Base-by-base conservation (phyloP, 2,888 invertebrate genomes). In the Chydorus sphaericus region DNA sequence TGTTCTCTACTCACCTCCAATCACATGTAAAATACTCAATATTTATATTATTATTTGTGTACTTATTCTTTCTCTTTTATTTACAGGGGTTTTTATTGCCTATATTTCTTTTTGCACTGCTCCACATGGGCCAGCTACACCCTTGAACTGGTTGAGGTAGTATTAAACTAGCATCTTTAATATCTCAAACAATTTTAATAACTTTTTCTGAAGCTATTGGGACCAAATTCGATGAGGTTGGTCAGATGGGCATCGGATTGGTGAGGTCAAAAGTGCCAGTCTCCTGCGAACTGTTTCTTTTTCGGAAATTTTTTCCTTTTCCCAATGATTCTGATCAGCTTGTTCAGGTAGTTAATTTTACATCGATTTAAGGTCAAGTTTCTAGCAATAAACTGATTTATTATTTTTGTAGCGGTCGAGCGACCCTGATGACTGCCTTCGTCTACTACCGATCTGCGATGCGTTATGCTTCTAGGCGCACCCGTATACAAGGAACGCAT, bases 61-160 rank as follows among this genome's bases (percentile, higher is more conserved):
- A 26, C 10, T 23, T 39, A 33, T n/a, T 33, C n/a, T 56, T 30
- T 18, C 33, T 48, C 38, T 30, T 55, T n/a, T n/a, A n/a, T 60
- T 61, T 61, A 57, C 68, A 91, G 90, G 96, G 77, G 89, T 89
- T 20, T n/a, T 72, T 97, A 63, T 75, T 89, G 59, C 98, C 98
- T 6, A 80, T 96, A 58, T 81, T 89, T 64, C 74, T 97, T 61
- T 98, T 94, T 73, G 91, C 93, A 3, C 68, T 92, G 14, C 78
- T 97, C 48, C 96, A 98, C 73, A 83, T 90, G 44, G n/a, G 84
- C 92, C 23, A 91, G 88, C 63, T 97, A 92, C 74, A 86, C 92
- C 11, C 76, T 92, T 56, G 82, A 83, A 57, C 73, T 96, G 56
- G 77, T 96, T 57, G 91, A 93, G 72, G 93, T 94, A 78, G 85